Evolutionary conservation across 2,113 vertebrate genomes (phyloP), one percentile per base, ranked within the genome.

Genomic region (Ciconia stormi): DNA sequence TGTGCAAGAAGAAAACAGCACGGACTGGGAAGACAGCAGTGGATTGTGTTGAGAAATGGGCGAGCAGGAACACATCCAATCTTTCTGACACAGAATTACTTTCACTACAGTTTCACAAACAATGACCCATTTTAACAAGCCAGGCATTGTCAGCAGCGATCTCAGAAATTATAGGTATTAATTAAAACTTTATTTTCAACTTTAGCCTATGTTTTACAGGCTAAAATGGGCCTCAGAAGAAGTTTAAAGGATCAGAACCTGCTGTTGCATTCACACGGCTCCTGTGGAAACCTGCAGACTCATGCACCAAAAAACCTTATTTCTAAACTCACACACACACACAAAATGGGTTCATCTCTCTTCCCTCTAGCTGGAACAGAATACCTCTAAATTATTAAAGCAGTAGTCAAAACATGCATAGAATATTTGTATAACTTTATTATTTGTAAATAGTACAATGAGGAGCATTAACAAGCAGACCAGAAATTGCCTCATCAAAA

Each of bases 161-260:
- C 49, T 89, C 69, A 87, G 55, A 90, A 96, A 81, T 18, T 0
- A 59, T 18, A 90, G 21, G 9, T 77, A 50, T 21, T 92, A 95
- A 90, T 66, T 80, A 92, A 91, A 94, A 93, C 5, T 49, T 93
- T 71, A 59, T 89, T 94, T 91, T 66, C 62, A 78, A 71, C n/a
- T 77, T 82, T 36, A 76, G 15, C 29, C 40, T 79, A 4, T 58
- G 62, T 95, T 94, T 93, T 70, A 81, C 25, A 63, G 52, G 16
- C 42, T 76, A 70, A 50, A 16, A 42, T 14, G 4, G 7, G 29
- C 55, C 34, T 66, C 25, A 32, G 63, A 85, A 80, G 32, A 84
- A 49, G 21, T 82, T 66, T 83, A 65, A 93, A 32, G 20, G 10
- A 76, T 44, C 38, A 61, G 13, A 80, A 85, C 23, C 20, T 81